Percentiles rank a stretch among this genome's conserved stretches.
phyloP scores from a whole-genome alignment of 23 tunicate genomes.

The Diplosoma virens region DNA sequence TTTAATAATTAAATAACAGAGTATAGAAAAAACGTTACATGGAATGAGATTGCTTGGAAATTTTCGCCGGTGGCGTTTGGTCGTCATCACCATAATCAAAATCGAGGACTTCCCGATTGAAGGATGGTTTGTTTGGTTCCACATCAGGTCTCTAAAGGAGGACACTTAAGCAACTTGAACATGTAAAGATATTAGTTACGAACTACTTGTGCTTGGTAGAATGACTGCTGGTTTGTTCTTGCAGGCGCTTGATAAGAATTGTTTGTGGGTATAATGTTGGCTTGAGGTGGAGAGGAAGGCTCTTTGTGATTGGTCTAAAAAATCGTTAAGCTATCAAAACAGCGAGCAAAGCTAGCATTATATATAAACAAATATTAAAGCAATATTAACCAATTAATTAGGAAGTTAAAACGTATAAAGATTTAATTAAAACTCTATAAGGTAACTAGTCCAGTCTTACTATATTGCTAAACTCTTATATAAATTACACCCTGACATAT shows the following conservation, averaged over 20 bases:
- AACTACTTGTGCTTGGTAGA: conserved; percentile 4
- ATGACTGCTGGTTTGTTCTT: background rate
- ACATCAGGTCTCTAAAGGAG: background rate
- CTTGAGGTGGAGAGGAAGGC: conserved; percentile 5
- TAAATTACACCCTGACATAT: too few species aligned
- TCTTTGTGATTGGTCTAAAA: background rate
- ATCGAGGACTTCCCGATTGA: conserved; percentile 76
- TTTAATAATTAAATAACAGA: too few species aligned
- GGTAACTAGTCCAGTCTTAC: too few species aligned
- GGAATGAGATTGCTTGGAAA: conserved; percentile 9
- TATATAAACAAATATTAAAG: too few species aligned
- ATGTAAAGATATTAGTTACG: background rate
- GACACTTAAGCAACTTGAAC: background rate
- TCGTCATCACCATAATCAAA: conserved; percentile 94
- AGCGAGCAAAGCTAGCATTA: too few species aligned
- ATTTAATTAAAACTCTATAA: too few species aligned
- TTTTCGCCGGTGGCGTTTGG: conserved; percentile 41
- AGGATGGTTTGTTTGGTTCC: conserved; percentile 39
- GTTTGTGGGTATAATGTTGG: background rate
- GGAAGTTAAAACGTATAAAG: too few species aligned
- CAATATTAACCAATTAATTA: too few species aligned
- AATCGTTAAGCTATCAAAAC: too few species aligned
- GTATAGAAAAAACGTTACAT: too few species aligned
- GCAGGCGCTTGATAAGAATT: background rate
- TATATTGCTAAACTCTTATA: too few species aligned